phyloP scores from a whole-genome alignment of 2,113 vertebrate species.

The Ceuthmochares aereus region DNA sequence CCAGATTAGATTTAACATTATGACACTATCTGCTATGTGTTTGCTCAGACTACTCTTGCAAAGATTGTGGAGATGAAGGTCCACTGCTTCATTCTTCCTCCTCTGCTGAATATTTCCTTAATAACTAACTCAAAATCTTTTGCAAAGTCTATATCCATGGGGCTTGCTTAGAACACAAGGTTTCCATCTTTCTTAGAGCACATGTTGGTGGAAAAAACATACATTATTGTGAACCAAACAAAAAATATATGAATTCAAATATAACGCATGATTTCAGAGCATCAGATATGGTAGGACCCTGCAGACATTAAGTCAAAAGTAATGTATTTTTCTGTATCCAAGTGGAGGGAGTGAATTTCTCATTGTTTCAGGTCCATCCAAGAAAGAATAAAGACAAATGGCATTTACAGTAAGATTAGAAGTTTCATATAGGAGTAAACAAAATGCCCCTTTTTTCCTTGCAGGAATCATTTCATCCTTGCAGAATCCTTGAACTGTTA shows the following conservation, averaged over 20 bases:
- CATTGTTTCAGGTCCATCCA: neutral
- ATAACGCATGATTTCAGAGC: neutral
- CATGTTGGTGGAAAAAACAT: neutral
- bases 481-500: neutral
- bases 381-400: neutral
- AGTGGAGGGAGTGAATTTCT: neutral
- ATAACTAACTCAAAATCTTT: neutral
- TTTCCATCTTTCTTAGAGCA: neutral
- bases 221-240: neutral
- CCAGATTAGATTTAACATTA: neutral
- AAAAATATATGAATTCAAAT: neutral
- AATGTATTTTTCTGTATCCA: neutral
- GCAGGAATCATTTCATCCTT: neutral
- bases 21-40: neutral
- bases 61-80: neutral
- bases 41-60: neutral
- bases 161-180: neutral
- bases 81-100: neutral
- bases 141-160: neutral
- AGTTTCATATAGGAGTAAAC: neutral
- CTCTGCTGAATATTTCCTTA: neutral
- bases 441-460: neutral
- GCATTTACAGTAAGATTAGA: neutral
- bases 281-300: neutral
- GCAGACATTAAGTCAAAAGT: neutral